Evolutionary conservation across 2,888 invertebrate species (phyloP).

Genomic region (Drosophila lutescens): DNA sequence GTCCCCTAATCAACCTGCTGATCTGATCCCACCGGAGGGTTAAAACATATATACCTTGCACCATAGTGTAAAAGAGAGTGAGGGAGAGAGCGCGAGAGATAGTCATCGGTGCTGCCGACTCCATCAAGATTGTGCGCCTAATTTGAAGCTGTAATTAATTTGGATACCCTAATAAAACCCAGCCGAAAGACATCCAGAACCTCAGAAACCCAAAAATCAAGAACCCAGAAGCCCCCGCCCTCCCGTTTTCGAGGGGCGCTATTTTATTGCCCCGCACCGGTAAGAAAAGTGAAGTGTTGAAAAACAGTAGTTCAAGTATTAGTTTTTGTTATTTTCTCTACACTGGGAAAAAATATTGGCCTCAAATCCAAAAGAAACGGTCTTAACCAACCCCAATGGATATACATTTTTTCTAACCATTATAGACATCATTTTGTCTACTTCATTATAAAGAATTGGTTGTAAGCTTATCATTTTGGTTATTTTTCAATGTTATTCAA

Average conservation of each 20-base stretch:
- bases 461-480: background rate
- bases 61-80: conserved; percentile 31
- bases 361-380: background rate
- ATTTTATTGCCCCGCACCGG: conserved; percentile 78
- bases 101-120: conserved; percentile 49
- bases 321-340: conserved; percentile 45
- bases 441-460: background rate
- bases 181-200: conserved; percentile 25
- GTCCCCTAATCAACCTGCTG: conserved; percentile 76
- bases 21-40: conserved; percentile 63
- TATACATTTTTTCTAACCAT: background rate
- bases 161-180: conserved; percentile 80
- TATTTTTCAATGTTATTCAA: background rate
- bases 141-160: conserved; percentile 83
- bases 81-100: conserved; percentile 14
- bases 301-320: conserved; percentile 77
- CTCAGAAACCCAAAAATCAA: conserved; percentile 4
- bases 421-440: too few species aligned
- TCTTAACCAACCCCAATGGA: background rate
- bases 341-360: conserved; percentile 28
- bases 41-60: conserved; percentile 27
- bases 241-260: conserved; percentile 62
- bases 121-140: conserved; percentile 81
- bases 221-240: conserved; percentile 23
- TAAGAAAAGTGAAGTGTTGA: conserved; percentile 74